Percentiles rank a stretch among this genome's conserved stretches.
These are phyloP conservation scores for Anolis carolinensis DNA, from an alignment of 2,113 vertebrate genomes.

Conservation along the genomic window DNA sequence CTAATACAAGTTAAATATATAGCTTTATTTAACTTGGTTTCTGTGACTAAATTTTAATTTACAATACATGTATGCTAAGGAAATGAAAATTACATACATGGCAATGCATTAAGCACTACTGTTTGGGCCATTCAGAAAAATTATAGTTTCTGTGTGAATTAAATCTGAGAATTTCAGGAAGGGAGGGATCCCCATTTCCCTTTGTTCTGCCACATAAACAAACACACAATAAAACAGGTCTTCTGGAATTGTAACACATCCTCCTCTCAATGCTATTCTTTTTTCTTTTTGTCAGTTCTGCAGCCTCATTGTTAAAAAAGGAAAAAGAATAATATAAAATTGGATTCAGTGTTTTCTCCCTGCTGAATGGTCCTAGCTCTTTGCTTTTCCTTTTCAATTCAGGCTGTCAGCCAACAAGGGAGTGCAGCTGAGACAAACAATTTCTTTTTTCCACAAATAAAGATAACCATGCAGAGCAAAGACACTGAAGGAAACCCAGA, in stretches of 20 bases:
- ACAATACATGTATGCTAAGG: constrained; percentile 54
- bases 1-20: constrained; percentile 16
- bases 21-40: constrained; percentile 39
- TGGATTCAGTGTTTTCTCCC: neutral
- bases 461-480: neutral
- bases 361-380: neutral
- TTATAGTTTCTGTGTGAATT: constrained; percentile 65
- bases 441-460: constrained; percentile 38
- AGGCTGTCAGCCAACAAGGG: constrained; percentile 2
- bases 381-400: constrained; percentile 1
- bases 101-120: constrained; percentile 64
- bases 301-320: neutral
- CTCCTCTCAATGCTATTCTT: neutral
- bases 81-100: constrained; percentile 46
- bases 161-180: constrained; percentile 58
- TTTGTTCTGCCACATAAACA: constrained; percentile 47
- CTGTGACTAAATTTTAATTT: constrained; percentile 63
- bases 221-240: neutral
- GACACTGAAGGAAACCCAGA: constrained; percentile 24
- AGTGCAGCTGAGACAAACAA: neutral
- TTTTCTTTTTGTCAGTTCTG: neutral
- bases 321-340: neutral
- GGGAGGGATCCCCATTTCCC: neutral
- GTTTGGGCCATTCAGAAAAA: constrained; percentile 65
- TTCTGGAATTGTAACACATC: constrained; percentile 1